Evolutionary conservation across 2,797 vertebrate genomes (phyloP).

Genomic region (Acanthurus lineatus): DNA sequence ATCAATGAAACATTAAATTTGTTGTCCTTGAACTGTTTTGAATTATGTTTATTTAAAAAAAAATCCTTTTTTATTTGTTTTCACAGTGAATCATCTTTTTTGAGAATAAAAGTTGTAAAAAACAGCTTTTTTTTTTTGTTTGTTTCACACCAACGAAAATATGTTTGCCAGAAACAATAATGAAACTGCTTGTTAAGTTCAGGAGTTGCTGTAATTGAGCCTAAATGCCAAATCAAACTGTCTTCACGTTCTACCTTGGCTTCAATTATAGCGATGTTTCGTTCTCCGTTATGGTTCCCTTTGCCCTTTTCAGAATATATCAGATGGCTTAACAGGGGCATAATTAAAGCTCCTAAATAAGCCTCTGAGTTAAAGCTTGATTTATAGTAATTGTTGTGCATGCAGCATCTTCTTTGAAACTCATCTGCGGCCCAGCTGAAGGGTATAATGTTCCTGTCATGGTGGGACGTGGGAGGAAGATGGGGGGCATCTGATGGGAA

Average conservation of each 20-base stretch:
- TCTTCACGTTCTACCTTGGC: conserved; percentile 24
- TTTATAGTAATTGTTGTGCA: conserved; percentile 30
- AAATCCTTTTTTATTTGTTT: conserved; percentile 1
- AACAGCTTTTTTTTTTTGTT: too few relatives aligned
- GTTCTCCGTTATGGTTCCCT: conserved; percentile 36
- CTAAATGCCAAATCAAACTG: conserved; percentile 44
- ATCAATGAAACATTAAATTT: too few relatives aligned
- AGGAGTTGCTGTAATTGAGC: conserved; percentile 52
- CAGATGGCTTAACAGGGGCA: conserved; percentile 17
- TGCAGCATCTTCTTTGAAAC: conserved; percentile 20
- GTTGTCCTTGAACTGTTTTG: too few relatives aligned
- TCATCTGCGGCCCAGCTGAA: background rate
- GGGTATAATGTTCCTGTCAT: background rate
- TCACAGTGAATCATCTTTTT: background rate
- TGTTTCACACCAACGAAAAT: conserved; percentile 16
- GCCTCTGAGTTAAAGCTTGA: conserved; percentile 10
- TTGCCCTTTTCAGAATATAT: conserved; percentile 56
- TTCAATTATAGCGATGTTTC: conserved; percentile 32
- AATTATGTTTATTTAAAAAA: too few relatives aligned
- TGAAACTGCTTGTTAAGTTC: conserved; percentile 42
- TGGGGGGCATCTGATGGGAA: background rate
- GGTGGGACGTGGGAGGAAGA: background rate
- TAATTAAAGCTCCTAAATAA: conserved; percentile 36
- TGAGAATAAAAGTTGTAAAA: too few relatives aligned
- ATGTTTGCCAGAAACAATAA: conserved; percentile 26